Evolutionary conservation across 1,140 invertebrate genomes (phyloP), one percentile per base, ranked within the genome.

Genomic region (Diachasma alloeum): DNA sequence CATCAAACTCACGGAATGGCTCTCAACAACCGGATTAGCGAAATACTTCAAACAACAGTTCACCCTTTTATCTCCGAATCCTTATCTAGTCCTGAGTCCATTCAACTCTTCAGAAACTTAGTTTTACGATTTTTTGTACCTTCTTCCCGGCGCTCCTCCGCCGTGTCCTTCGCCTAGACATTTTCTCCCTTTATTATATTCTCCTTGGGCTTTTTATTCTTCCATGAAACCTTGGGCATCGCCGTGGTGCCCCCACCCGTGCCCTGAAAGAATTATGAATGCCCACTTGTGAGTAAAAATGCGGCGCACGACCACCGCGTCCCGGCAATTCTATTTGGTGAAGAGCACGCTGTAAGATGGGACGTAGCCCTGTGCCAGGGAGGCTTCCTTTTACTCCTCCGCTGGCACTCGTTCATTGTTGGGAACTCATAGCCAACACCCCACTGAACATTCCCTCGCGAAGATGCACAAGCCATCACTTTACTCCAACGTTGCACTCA

Each of bases 401-500:
- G 39, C 13, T 56, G 5, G n/a, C 48, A 17, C 48, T 63, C 24
- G 48, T 63, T 63, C 59, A 63, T 63, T 63, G 59, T 63, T 63
- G 24, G 22, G 6, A 63, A 63, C 59, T 63, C 59, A 63, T 63
- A 17, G 59, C 17, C 1, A 53, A 53, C 48, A 53, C 59, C 59
- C 59, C 0, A 31, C 59, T 63, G 22, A 24, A 63, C 24, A 31
- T 15, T 11, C 24, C 19, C 31, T 31, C 9, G 24, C 11, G 22
- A 63, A 11, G 59, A 63, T 63, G 24, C 24, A 9, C 59, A 63
- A 24, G 22, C 59, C 19, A 63, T 15, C 59, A 31, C 11, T 26
- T 31, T 4, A 63, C 59, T 26, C 24, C 59, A 10, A 13, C 59
- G 17, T 63, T 79, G 75, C 80, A 77, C 78, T 83, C 81, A 82